Base-by-base conservation (phyloP, 2,888 invertebrate genomes). In the Platerodrilus igneus region DNA sequence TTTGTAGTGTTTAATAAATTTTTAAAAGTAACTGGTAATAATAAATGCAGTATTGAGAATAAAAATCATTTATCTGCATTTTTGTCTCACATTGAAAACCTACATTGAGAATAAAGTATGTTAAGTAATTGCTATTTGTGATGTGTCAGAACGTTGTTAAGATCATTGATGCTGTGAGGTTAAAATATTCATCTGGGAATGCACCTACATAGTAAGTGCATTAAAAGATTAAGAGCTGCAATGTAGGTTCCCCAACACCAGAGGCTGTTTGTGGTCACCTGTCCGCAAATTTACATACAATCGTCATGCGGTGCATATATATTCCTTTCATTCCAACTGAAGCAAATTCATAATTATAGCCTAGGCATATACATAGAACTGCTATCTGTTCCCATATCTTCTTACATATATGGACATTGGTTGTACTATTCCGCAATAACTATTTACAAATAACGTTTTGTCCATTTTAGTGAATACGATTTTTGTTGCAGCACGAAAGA, bases 401-500 rank as follows among this genome's bases (percentile, higher is more conserved):
- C 11, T 17, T 23, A 4, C n/a, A 14, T 21, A 5, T 19, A n/a
- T 18, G 8, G 9, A 18, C 29, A 10, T 31, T 31, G n/a, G 2
- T 19, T 31, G 19, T 31, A 14, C 30, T 20, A 13, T 17, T 17
- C 3, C 14, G 30, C 20, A 3, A 14, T n/a, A 20, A 20, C 20
- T 21, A 7, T 31, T 28, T 9, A 23, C 33, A 6, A 17, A 40
- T 7, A 5, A 16, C 20, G 3, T 30, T 32, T 22, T 31, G 8
- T 31, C 9, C 25, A 4, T 6, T 19, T 19, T 19, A 6, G 5
- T 7, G 5, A 19, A 6, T 19, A 6, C 31, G 21, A 33, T 28
- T 39, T 43, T 42, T 48, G 37, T 45, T 65, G 16, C 66, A 75
- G 75, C 49, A 52, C 57, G 42, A 69, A 71, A 45, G 57, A 59